Conservation (phyloP, 2,888 invertebrate species). For the Pyrochroa serraticornis region DNA sequence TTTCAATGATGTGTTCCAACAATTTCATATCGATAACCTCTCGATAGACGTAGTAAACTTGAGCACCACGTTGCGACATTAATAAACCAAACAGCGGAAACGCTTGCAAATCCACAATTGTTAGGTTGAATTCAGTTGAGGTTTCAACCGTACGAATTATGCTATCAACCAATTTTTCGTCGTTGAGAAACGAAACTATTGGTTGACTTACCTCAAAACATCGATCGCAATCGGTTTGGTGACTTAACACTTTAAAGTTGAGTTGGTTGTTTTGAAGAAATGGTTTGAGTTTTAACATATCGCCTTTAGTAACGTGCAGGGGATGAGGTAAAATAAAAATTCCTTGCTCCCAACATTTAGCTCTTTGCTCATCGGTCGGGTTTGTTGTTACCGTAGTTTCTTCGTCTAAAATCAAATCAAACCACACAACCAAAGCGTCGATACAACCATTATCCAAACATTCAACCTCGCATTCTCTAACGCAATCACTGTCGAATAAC, state of each 20-base stretch:
- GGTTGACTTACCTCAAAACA: slow-evolving; percentile 47
- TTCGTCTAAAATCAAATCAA: slow-evolving; percentile 72
- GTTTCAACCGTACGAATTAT: slow-evolving; percentile 36
- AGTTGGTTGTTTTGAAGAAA: slow-evolving; percentile 51
- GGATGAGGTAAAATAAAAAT: slow-evolving; percentile 67
- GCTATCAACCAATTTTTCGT: slow-evolving; percentile 49
- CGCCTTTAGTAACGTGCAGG: slow-evolving; percentile 34
- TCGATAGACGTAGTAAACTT: slow-evolving; percentile 59
- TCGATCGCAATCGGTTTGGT: slow-evolving; percentile 22
- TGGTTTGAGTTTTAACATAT: slow-evolving; percentile 35
- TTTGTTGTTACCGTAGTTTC: slow-evolving; percentile 67
- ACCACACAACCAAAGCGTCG: slow-evolving; percentile 75
- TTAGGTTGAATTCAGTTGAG: slow-evolving; percentile 54
- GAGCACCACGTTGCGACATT: slow-evolving; percentile 61
- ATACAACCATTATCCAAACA: slow-evolving; percentile 61
- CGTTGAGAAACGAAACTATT: slow-evolving; percentile 50
- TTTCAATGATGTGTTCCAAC: slow-evolving; percentile 56
- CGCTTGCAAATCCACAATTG: slow-evolving; percentile 65
- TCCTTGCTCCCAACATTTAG: slow-evolving; percentile 80
- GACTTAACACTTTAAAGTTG: slow-evolving; percentile 17
- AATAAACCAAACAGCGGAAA: slow-evolving; percentile 69
- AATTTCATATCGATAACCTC: slow-evolving; percentile 55
- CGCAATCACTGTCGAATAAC: slow-evolving; percentile 37
- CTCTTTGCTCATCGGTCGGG: slow-evolving; percentile 59
- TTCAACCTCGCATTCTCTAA: slow-evolving; percentile 48